Percentiles rank a stretch among this genome's conserved stretches.
Conservation (phyloP, 2,888 invertebrate genomes). For the Mesopsocus fuscifrons region DNA sequence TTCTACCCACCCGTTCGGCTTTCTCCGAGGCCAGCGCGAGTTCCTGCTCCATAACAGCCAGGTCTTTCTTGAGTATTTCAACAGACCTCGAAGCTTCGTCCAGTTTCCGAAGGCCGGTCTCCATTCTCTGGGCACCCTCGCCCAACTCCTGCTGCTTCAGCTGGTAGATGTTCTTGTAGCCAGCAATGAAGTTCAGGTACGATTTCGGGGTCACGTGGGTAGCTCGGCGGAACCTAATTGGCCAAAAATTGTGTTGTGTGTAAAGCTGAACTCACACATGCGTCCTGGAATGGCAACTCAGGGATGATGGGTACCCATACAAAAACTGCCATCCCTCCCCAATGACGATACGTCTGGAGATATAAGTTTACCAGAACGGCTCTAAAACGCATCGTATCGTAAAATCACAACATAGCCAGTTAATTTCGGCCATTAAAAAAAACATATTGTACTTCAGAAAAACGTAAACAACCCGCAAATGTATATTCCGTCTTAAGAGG, state of each 20-base stretch:
- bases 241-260: too few relatives aligned
- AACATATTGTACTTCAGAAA: too few relatives aligned
- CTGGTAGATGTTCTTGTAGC: slow-evolving; percentile 86
- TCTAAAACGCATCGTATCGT: not conserved
- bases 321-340: too few relatives aligned
- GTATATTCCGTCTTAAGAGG: too few relatives aligned
- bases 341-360: too few relatives aligned
- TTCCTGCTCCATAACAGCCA: slow-evolving; percentile 89
- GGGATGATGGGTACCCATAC: too few relatives aligned
- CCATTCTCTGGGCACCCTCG: slow-evolving; percentile 82
- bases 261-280: too few relatives aligned
- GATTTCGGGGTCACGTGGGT: slow-evolving; percentile 96
- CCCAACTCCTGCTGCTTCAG: slow-evolving; percentile 77
- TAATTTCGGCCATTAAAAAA: too few relatives aligned
- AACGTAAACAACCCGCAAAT: too few relatives aligned
- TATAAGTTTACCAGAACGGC: not conserved
- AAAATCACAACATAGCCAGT: too few relatives aligned
- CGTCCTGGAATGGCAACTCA: too few relatives aligned
- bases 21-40: slow-evolving; percentile 81
- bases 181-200: slow-evolving; percentile 84
- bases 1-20: slow-evolving; percentile 50
- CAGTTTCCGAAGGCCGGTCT: slow-evolving; percentile 83
- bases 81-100: slow-evolving; percentile 91
- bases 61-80: slow-evolving; percentile 72
- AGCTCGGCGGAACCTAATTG: slow-evolving; percentile 67